These are phyloP conservation scores for Acanthopleura granulata DNA, from an alignment of 2,888 invertebrate species.

Conservation along the genomic window DNA sequence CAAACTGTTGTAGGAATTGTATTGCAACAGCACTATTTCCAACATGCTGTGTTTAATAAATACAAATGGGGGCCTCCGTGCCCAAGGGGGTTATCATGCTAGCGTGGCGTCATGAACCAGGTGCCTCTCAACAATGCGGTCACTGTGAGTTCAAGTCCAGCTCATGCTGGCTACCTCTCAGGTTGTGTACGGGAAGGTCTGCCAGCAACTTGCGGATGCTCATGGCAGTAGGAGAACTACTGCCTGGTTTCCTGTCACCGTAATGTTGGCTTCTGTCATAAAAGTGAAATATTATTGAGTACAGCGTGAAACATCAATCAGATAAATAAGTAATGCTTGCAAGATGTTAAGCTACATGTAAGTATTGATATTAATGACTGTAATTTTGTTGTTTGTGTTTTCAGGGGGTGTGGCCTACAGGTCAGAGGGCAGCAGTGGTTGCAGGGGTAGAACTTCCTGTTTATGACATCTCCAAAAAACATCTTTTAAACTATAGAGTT, in stretches of 20 bases:
- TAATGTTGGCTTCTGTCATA: too few relatives aligned
- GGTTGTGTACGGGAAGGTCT: neutral
- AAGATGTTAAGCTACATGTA: too few relatives aligned
- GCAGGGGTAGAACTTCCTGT: slow-evolving; percentile 94
- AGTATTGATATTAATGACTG: neutral
- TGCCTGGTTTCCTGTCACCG: neutral
- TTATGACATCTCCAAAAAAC: slow-evolving; percentile 90
- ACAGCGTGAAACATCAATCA: neutral
- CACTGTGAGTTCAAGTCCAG: too few relatives aligned
- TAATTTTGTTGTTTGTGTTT: neutral
- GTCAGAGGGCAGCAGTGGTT: slow-evolving; percentile 92
- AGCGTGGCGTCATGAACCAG: too few relatives aligned
- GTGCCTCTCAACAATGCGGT: too few relatives aligned
- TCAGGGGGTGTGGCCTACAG: slow-evolving; percentile 92
- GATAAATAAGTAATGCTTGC: too few relatives aligned
- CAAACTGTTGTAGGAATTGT: too few relatives aligned
- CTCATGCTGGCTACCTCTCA: too few relatives aligned
- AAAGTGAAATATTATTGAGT: neutral
- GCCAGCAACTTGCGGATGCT: neutral
- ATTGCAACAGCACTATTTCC: too few relatives aligned
- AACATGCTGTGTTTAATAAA: too few relatives aligned
- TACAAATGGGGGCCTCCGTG: too few relatives aligned
- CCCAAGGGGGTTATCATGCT: too few relatives aligned
- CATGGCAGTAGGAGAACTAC: neutral
- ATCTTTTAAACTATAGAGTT: slow-evolving; percentile 74